These are phyloP conservation scores for Siniperca scherzeri DNA, from an alignment of 2,797 vertebrate genomes.

Conservation along the genomic window DNA sequence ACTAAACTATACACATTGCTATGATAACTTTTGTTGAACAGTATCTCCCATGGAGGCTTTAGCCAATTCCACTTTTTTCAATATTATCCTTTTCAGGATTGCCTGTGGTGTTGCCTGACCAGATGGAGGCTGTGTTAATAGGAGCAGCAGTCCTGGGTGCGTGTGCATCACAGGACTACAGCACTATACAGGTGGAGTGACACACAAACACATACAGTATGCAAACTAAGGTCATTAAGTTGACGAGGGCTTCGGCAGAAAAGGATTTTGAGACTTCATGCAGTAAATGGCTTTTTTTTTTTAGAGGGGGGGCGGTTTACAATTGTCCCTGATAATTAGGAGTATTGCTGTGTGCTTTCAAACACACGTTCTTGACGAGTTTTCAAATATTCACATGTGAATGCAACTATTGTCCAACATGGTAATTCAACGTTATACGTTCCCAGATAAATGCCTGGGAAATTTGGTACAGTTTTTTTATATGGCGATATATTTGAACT, in stretches of 20 bases:
- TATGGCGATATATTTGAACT: too few species aligned
- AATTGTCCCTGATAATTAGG: not conserved
- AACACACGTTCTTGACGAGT: not conserved
- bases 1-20: not conserved
- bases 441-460: too few species aligned
- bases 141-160: conserved; percentile 95
- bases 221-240: not conserved
- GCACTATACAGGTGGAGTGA: conserved; percentile 89
- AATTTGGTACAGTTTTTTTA: too few species aligned
- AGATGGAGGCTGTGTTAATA: conserved; percentile 93
- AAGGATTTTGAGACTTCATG: not conserved
- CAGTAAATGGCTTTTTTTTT: not conserved
- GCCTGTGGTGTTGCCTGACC: conserved; percentile 91
- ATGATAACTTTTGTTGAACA: not conserved
- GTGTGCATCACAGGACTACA: conserved; percentile 92
- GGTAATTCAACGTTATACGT: too few species aligned
- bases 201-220: not conserved
- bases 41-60: not conserved
- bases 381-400: not conserved
- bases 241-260: not conserved
- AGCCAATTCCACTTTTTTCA: not conserved
- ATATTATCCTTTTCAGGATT: conserved; percentile 83
- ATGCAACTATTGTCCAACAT: not conserved
- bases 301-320: fast-evolving
- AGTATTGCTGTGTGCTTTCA: not conserved